Evolutionary conservation across 2,888 invertebrate species (phyloP), one percentile per base, ranked within the genome.

Genomic region (Drosophila siamana): DNA sequence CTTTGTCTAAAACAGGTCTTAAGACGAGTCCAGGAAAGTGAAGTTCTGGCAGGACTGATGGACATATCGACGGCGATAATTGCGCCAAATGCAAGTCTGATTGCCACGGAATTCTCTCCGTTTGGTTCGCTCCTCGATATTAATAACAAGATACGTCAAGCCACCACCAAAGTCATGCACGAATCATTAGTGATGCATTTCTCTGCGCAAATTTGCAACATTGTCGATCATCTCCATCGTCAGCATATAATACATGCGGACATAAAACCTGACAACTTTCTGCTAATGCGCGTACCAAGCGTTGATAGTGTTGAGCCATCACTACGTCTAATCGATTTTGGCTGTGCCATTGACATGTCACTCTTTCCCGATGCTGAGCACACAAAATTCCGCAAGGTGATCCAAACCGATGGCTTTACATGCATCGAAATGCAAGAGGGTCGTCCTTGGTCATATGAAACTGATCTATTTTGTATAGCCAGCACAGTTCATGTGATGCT

Each of bases 191-290:
- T 95, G 38, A 95, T 97, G 91, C 95, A 96, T 90, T 94, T 98
- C 83, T 96, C 96, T 15, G 95, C 96, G 26, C 97, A 98, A 92
- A 95, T 98, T 93, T 93, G 98, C 75, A 94, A 95, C 74, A 96
- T 98, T 73, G 94, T 98, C 13, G 95, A 97, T 87, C 95, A 96
- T 74, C 93, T 99, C 86, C 98, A 98, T 90, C 94, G 95, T 86
- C 96, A 96, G 83, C 94, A 95, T 90, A 97, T 99, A 69, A 97
- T 99, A 74, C 99, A 99, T 90, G 98, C 97, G 1, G 99, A 99
- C 91, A 96, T 99, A 51, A 99, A 99, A 91, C 98, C 99, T 0
- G 99, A 99, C 90, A 99, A 99, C 92, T 97, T 98, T 91, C 93
- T 98, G 74, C 91, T 98, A 22, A 95, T 95, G 94, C 94, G 94